Conservation (phyloP, 2,113 vertebrate species). For the Spea bombifrons region DNA sequence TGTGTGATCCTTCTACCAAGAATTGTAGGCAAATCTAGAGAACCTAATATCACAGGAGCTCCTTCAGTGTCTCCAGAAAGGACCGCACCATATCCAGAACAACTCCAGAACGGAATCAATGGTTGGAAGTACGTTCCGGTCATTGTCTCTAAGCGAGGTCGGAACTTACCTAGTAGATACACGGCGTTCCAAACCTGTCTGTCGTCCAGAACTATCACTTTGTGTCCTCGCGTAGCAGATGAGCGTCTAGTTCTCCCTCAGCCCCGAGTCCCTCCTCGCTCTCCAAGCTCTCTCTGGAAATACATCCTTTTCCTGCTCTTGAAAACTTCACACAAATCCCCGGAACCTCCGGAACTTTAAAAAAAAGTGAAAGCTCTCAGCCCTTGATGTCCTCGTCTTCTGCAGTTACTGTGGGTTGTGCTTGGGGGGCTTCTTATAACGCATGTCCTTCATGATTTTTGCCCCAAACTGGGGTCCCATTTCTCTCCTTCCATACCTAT, state of each 20-base stretch:
- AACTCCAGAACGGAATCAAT: not conserved
- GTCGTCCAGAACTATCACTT: not conserved
- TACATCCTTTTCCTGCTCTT: conserved; percentile 39
- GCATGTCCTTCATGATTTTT: too few species aligned
- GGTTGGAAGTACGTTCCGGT: too few species aligned
- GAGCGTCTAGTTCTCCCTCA: not conserved
- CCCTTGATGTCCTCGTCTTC: not conserved
- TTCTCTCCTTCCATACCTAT: not conserved
- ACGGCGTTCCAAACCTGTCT: not conserved
- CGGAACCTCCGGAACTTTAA: not conserved
- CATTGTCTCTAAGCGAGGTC: too few species aligned
- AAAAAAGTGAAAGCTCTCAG: conserved; percentile 20
- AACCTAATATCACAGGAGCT: not conserved
- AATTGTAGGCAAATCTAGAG: too few species aligned
- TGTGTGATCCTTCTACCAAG: too few species aligned
- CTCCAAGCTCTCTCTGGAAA: conserved; percentile 28
- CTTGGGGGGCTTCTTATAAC: not conserved
- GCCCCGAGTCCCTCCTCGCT: not conserved
- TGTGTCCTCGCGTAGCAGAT: not conserved
- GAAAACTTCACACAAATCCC: conserved; percentile 1
- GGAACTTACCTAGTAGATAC: too few species aligned
- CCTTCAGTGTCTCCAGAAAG: not conserved
- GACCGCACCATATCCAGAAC: not conserved
- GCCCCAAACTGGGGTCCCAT: not conserved
- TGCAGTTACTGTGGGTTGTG: not conserved